These are phyloP conservation scores for Amazona ochrocephala DNA, from an alignment of 2,797 vertebrate species.

Conservation along the genomic window DNA sequence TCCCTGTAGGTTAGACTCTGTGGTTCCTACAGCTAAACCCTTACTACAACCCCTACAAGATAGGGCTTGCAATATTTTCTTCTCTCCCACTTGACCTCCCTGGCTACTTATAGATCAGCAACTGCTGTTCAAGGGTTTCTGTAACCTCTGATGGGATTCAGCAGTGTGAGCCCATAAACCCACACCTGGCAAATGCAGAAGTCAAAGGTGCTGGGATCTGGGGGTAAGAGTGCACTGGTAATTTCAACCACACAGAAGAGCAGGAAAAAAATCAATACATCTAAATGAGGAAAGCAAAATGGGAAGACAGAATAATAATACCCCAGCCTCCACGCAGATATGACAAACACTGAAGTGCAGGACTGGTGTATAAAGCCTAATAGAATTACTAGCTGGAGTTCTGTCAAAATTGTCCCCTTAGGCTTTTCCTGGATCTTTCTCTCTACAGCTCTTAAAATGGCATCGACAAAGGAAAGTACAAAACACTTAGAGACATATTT, in stretches of 20 bases:
- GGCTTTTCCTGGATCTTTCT: background rate
- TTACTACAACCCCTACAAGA: background rate
- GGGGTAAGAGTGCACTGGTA: background rate
- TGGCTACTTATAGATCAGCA: background rate
- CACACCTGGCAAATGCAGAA: background rate
- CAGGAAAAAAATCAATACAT: background rate
- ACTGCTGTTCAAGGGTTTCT: background rate
- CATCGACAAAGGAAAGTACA: background rate
- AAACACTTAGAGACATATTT: constrained; percentile 2
- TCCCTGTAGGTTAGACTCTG: background rate
- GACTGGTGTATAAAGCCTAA: background rate
- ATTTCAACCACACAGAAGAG: background rate
- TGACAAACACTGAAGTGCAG: background rate
- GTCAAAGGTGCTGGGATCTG: background rate
- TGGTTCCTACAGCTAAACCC: background rate
- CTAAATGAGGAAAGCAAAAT: background rate
- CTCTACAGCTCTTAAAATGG: background rate
- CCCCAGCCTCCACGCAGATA: background rate
- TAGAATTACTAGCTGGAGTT: constrained; percentile 3
- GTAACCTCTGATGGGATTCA: background rate
- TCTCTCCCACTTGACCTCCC: background rate
- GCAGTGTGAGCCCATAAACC: background rate
- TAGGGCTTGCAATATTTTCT: background rate
- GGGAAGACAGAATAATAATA: background rate
- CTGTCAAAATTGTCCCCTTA: constrained; percentile 1